Base-by-base conservation (phyloP, 2,888 invertebrate species). In the Ormyrus nitidulus region DNA sequence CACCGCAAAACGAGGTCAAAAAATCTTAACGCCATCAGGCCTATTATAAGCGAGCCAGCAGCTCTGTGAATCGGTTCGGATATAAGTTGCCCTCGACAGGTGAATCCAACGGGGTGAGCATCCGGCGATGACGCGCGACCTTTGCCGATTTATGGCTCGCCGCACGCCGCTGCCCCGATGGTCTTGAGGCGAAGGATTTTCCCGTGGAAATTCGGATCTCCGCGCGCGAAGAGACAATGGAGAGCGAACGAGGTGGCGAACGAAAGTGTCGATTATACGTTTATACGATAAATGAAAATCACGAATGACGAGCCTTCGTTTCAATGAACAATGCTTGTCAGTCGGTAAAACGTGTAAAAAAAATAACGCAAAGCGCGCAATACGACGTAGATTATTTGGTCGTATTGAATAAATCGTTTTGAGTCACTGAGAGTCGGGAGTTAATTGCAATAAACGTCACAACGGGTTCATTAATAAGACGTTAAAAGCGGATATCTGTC, bases 381-480 rank as follows among this genome's bases (percentile, higher is more conserved):
- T 69, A 0, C 46, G n/a, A 54, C 34, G 51, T 34, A 6, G 61
- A 34, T 49, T 53, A 59, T 54, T 7, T 19, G 46, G 19, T 54
- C 66, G n/a, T 9, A 75, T 72, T 19, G 68, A 69, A 62, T 68
- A 77, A 77, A 80, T 77, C 71, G 64, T 80, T 64, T 54, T 34
- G 62, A 80, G 72, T 72, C 69, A 69, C 62, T 69, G 69, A 74
- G 74, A 61, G 44, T 58, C 5, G 19, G 19, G 64, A 34, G 69
- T 53, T 73, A 77, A 77, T 81, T 77, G 73, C 64, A 69, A 74
- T 73, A 44, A 65, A 70, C 54, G 76, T 68, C 76, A 68, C 71
- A 69, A 74, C 80, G 65, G 72, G 73, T 74, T 77, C 74, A 73
- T 77, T 80, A 77, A 73, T 65, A 77, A 77, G 73, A 73, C 77